phyloP scores from a whole-genome alignment of 2,888 invertebrate genomes.

The Thera obeliscata region DNA sequence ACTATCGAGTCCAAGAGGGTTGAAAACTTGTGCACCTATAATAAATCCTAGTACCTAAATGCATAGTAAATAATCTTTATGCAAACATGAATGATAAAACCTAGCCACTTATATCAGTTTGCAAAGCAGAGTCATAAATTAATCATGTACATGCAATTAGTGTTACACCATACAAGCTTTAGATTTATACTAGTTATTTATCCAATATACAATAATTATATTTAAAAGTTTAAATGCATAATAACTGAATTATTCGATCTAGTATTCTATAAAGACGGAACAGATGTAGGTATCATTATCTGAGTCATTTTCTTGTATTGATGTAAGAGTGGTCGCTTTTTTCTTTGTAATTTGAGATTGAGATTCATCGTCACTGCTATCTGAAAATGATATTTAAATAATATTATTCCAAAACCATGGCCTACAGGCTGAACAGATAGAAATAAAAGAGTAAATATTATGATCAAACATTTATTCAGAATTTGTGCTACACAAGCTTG shows the following conservation, averaged over 20 bases:
- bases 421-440: no score
- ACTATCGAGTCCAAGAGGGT: no score
- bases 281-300: slow-evolving; percentile 44
- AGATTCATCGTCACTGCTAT: slow-evolving; percentile 77
- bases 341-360: slow-evolving; percentile 44
- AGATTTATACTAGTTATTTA: neutral
- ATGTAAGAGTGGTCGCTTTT: slow-evolving; percentile 29
- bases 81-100: no score
- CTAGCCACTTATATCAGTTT: no score
- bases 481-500: slow-evolving; percentile 84
- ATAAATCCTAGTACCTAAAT: no score
- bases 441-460: slow-evolving; percentile 28
- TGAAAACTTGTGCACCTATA: no score
- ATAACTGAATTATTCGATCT: slow-evolving; percentile 1
- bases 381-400: slow-evolving; percentile 52
- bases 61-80: no score
- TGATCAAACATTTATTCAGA: slow-evolving; percentile 82
- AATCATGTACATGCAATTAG: neutral
- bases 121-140: neutral
- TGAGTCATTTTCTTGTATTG: slow-evolving; percentile 42
- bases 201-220: neutral
- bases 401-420: neutral
- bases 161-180: neutral
- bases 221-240: slow-evolving; percentile 8
- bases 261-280: neutral